A percentile compares a stretch with the other conserved stretches of the same genome.
Conservation (phyloP, 1,140 invertebrate species). For the Zelostemma sp. region DNA sequence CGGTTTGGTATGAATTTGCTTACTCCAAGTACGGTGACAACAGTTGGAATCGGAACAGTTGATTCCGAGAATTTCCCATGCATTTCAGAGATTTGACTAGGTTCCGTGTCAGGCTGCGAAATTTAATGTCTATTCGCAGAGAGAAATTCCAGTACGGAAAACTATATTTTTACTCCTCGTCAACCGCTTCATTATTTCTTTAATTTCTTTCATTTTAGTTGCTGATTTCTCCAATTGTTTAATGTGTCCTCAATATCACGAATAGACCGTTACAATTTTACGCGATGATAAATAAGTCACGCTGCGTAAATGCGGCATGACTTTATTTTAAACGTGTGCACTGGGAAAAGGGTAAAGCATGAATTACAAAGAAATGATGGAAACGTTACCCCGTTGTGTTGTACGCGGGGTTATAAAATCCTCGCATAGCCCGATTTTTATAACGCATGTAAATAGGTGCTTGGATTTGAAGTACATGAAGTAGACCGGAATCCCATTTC, state of each 20-base stretch:
- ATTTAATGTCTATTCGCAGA: too few relatives aligned
- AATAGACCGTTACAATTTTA: too few relatives aligned
- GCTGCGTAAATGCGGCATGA: background rate
- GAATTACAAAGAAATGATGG: slow-evolving; percentile 7
- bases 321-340: background rate
- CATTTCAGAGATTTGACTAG: background rate
- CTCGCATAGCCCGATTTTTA: slow-evolving; percentile 15
- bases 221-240: too few relatives aligned
- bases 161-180: too few relatives aligned
- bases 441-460: slow-evolving; percentile 25
- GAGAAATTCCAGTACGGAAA: too few relatives aligned
- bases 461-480: slow-evolving; percentile 16
- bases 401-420: slow-evolving; percentile 9
- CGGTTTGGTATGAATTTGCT: slow-evolving; percentile 46
- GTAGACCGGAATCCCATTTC: slow-evolving; percentile 13
- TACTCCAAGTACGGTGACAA: slow-evolving; percentile 31
- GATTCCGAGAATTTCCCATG: too few relatives aligned
- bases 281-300: too few relatives aligned
- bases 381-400: background rate
- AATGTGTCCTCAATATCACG: too few relatives aligned
- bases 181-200: too few relatives aligned
- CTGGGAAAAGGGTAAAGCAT: background rate
- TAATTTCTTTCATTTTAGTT: too few relatives aligned
- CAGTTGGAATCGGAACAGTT: slow-evolving; percentile 20
- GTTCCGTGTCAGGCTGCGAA: too few relatives aligned